A percentile compares a stretch with the other conserved stretches of the same genome.
Evolutionary conservation across 2,113 vertebrate genomes (phyloP).

Genomic region (Nibea albiflora): DNA sequence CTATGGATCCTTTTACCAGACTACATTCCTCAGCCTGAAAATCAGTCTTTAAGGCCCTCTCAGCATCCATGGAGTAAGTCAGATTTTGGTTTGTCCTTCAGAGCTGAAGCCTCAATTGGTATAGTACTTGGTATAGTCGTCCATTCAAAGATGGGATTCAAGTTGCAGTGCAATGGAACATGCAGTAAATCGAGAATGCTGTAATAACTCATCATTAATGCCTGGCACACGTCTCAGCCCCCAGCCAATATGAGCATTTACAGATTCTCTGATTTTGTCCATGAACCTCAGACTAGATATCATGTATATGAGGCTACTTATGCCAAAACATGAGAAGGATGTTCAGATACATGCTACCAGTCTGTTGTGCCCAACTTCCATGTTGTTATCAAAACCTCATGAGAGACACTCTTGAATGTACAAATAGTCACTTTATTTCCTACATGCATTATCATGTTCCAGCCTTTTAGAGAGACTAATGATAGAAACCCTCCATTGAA

Average conservation of each 20-base stretch:
- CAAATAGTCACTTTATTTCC: constrained; percentile 5
- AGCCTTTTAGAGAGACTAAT: constrained; percentile 4
- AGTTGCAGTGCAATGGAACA: not conserved
- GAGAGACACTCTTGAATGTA: not conserved
- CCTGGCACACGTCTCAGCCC: not conserved
- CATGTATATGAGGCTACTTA: not conserved
- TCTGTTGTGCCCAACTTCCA: not conserved
- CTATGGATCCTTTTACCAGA: not conserved
- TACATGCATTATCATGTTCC: not conserved
- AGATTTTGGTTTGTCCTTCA: not conserved
- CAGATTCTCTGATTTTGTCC: constrained; percentile 1
- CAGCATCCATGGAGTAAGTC: not conserved
- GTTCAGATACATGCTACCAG: not conserved
- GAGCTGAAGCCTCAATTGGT: not conserved
- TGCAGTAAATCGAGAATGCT: not conserved
- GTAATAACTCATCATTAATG: not conserved
- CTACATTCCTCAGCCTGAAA: not conserved
- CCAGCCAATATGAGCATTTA: not conserved
- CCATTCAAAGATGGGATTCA: not conserved
- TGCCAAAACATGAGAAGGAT: not conserved
- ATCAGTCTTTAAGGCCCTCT: not conserved
- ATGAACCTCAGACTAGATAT: not conserved
- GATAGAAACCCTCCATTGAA: constrained; percentile 10
- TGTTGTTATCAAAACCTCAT: not conserved
- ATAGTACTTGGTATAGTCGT: not conserved